Evolutionary conservation across 2,113 vertebrate genomes (phyloP).

Genomic region (Cephalopterus ornatus): DNA sequence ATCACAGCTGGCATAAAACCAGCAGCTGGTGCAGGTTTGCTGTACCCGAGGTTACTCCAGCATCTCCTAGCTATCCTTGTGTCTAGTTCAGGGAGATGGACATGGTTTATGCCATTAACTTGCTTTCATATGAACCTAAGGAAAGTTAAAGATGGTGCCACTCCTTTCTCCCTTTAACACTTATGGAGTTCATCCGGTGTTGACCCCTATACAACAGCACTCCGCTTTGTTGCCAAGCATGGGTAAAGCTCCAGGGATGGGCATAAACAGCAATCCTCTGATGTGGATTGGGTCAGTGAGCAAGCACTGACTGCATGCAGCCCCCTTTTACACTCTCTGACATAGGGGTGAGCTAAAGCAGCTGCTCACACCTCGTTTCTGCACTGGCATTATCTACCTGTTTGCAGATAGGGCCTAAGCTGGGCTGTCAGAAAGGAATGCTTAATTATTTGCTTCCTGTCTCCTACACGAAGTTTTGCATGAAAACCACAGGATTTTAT

Average conservation of each 20-base stretch:
- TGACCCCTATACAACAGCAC: not conserved
- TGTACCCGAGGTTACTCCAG: not conserved
- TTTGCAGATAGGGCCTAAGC: not conserved
- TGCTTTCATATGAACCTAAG: not conserved
- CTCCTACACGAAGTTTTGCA: not conserved
- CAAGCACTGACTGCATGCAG: rapidly evolving
- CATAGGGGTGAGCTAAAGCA: not conserved
- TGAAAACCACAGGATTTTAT: not conserved
- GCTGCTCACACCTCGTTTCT: not conserved
- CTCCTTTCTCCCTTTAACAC: not conserved
- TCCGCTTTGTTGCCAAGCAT: too few species aligned
- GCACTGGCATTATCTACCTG: not conserved
- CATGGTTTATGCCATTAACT: not conserved
- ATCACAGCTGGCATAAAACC: not conserved
- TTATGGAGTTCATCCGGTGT: not conserved
- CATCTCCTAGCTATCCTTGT: not conserved
- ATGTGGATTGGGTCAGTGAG: not conserved
- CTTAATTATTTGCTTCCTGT: not conserved
- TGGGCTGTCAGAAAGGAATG: not conserved
- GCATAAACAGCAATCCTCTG: too few species aligned
- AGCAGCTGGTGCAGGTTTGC: not conserved
- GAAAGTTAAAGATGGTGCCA: not conserved
- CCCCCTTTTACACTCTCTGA: not conserved
- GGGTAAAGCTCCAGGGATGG: too few species aligned
- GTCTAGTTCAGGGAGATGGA: not conserved